Evolutionary conservation across 2,113 vertebrate species (phyloP).

Genomic region (Phalacrocorax aristotelis): DNA sequence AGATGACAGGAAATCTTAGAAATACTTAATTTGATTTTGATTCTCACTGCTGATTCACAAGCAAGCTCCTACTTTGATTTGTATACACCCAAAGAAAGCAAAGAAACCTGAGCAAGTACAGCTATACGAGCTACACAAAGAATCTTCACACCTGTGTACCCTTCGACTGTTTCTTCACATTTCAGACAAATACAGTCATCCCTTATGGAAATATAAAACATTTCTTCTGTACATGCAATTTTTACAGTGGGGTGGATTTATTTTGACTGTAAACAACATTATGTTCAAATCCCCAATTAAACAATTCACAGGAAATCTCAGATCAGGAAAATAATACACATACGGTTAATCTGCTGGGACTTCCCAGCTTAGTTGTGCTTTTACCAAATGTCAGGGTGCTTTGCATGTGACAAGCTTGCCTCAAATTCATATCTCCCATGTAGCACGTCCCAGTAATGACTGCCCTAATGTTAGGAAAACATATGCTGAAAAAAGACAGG

Average conservation of each 20-base stretch:
- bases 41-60: background rate
- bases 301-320: background rate
- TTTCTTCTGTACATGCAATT: background rate
- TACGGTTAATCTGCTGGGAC: background rate
- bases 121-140: background rate
- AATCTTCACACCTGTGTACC: background rate
- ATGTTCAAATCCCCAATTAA: background rate
- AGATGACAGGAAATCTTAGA: background rate
- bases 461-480: background rate
- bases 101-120: background rate
- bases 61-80: background rate
- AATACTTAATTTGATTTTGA: background rate
- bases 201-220: background rate
- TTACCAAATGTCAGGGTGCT: background rate
- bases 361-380: background rate
- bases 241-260: background rate
- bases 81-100: background rate
- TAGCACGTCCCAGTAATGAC: background rate
- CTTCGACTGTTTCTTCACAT: background rate
- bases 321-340: background rate
- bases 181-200: background rate
- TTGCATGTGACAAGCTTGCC: background rate
- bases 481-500: background rate
- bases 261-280: background rate
- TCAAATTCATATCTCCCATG: background rate